Evolutionary conservation across 2,113 vertebrate genomes (phyloP), one percentile per base, ranked within the genome.

Genomic region (Plotosus lineatus): DNA sequence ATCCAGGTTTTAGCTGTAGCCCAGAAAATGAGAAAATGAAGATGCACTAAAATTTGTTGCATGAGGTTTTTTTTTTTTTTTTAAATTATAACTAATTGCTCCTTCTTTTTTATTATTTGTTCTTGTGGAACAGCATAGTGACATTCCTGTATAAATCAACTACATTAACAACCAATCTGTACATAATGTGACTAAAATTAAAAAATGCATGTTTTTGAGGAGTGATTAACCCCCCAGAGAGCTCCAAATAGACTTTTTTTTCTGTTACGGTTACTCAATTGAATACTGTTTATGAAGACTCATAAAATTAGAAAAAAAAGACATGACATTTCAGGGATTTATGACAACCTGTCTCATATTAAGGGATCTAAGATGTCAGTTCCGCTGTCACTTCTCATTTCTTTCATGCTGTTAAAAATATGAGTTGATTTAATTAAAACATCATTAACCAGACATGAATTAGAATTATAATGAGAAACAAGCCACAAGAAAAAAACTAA

Each of bases 1-100:
- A 90, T 88, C 85, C 61, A 79, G 48, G 80, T 77, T 88, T 92
- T 91, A 90, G 92, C 92, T 85, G 86, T 77, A 89, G 91, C 26
- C 60, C 50, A 23, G 90, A 89, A 88, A 66, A 40, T 17, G 88
- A 91, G 89, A 90, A 91, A 90, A n/a, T n/a, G n/a, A n/a, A n/a
- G 36, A 4, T 36, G 15, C 15, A 36, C 31, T 61, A 61, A 9
- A 63, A 36, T 65, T 1, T n/a, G n/a, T n/a, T n/a, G 38, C 65
- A 44, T 4, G 44, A 66, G 3, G 26, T 66, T 17, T 2, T 2
- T 33, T 31, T 50, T 2, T 38, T 10, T 19, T 31, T 50, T 2
- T 38, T 10, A 10, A 33, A 72, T 19, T 28, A 31, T 33, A 72
- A 6, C 40, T 15, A 3, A 14, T 42, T 42, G 42, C 4, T 68